Conservation (phyloP, 2,113 vertebrate species). For the Caretta caretta region DNA sequence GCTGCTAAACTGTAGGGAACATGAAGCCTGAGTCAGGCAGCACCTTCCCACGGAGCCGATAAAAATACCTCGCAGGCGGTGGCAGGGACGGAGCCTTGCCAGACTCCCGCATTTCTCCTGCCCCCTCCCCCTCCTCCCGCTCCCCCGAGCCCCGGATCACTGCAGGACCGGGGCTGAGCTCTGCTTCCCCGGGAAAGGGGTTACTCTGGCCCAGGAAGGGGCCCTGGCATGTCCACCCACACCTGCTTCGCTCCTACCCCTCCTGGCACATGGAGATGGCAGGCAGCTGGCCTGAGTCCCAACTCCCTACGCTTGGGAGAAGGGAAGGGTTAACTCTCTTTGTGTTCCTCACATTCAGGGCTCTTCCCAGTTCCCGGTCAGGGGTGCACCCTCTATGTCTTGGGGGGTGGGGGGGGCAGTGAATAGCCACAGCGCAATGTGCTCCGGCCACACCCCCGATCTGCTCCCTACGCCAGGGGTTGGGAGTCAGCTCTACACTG, state of each 20-base stretch:
- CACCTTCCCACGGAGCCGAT: neutral
- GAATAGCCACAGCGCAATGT: neutral
- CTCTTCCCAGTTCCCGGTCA: neutral
- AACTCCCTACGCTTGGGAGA: neutral
- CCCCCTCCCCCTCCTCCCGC: no score
- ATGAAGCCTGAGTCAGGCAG: neutral
- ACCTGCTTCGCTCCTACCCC: neutral
- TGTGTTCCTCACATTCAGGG: neutral
- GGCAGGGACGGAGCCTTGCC: neutral
- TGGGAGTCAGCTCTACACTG: neutral
- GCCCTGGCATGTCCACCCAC: neutral
- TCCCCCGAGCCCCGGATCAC: neutral
- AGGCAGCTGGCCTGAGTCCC: neutral
- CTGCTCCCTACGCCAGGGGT: neutral
- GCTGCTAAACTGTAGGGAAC: neutral
- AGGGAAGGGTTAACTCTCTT: neutral
- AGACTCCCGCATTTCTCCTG: neutral
- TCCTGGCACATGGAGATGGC: neutral
- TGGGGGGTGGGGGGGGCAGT: no score
- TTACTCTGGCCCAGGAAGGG: neutral
- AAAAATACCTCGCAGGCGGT: neutral
- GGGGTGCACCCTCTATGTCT: neutral
- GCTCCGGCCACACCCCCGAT: neutral
- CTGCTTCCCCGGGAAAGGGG: neutral
- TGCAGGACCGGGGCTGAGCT: neutral